phyloP scores from a whole-genome alignment of 2,113 vertebrate genomes.

The Nymphicus hollandicus region DNA sequence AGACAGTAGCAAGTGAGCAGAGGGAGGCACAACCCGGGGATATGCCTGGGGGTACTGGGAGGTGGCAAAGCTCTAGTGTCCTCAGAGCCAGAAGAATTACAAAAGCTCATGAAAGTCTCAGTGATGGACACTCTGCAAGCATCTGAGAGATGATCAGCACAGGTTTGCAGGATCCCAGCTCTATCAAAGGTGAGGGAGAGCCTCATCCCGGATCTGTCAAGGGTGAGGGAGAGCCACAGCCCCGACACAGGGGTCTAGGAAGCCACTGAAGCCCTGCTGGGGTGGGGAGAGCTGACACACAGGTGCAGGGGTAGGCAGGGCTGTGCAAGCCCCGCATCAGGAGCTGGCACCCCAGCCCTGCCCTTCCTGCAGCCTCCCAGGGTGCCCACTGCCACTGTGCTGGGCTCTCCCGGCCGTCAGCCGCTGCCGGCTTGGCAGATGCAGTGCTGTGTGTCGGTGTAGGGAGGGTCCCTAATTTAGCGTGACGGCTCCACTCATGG shows the following conservation, averaged over 20 bases:
- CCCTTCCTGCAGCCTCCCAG: fast-evolving
- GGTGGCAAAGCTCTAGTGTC: background rate
- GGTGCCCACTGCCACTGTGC: fast-evolving
- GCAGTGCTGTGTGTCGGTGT: background rate
- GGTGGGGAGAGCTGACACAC: background rate
- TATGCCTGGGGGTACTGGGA: background rate
- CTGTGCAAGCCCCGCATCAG: background rate
- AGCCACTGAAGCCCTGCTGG: fast-evolving
- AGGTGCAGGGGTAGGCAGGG: background rate
- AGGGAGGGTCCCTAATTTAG: background rate
- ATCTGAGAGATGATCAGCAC: background rate
- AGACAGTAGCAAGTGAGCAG: background rate
- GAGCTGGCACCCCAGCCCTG: background rate
- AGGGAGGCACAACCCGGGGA: background rate
- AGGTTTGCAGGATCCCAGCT: background rate
- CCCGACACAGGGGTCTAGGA: fast-evolving
- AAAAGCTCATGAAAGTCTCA: background rate
- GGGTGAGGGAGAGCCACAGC: background rate
- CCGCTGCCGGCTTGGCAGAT: background rate
- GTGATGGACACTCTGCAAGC: background rate
- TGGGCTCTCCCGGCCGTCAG: background rate
- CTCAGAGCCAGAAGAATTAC: background rate
- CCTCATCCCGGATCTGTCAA: background rate
- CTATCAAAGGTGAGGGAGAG: background rate
- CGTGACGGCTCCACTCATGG: background rate